These are phyloP conservation scores for Protobothrops mucrosquamatus DNA, from an alignment of 2,113 vertebrate species.

Conservation along the genomic window DNA sequence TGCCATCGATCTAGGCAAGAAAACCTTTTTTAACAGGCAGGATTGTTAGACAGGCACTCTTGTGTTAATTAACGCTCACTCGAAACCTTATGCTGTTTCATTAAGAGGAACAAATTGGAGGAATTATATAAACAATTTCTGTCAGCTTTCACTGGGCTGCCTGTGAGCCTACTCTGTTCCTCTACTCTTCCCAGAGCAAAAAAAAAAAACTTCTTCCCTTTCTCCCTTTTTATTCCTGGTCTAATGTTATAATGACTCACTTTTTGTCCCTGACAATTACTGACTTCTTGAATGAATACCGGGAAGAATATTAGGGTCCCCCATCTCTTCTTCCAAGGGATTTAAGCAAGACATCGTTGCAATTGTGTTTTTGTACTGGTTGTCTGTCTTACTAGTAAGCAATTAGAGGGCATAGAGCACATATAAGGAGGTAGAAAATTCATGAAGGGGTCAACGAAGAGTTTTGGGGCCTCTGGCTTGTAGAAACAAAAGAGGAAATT, in stretches of 20 bases:
- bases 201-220: neutral
- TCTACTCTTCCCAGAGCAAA: slow-evolving; percentile 48
- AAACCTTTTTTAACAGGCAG: slow-evolving; percentile 71
- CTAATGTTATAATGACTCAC: slow-evolving; percentile 7
- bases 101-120: slow-evolving; percentile 87
- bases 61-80: slow-evolving; percentile 88
- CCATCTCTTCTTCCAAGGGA: neutral
- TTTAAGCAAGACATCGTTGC: neutral
- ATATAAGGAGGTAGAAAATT: neutral
- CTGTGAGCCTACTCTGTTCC: slow-evolving; percentile 10
- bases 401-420: too few species aligned
- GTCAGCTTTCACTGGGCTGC: slow-evolving; percentile 48
- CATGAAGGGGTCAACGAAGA: too few species aligned
- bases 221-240: slow-evolving; percentile 7
- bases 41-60: slow-evolving; percentile 79
- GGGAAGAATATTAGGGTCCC: too few species aligned
- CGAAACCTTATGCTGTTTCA: slow-evolving; percentile 87
- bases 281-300: neutral
- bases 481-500: too few species aligned
- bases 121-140: slow-evolving; percentile 80
- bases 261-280: neutral
- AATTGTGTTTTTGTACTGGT: neutral
- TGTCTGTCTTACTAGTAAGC: neutral
- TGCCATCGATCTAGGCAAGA: slow-evolving; percentile 80
- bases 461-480: too few species aligned